These are phyloP conservation scores for Cyphomyrus discorhynchus DNA, from an alignment of 2,113 vertebrate genomes.

Conservation along the genomic window DNA sequence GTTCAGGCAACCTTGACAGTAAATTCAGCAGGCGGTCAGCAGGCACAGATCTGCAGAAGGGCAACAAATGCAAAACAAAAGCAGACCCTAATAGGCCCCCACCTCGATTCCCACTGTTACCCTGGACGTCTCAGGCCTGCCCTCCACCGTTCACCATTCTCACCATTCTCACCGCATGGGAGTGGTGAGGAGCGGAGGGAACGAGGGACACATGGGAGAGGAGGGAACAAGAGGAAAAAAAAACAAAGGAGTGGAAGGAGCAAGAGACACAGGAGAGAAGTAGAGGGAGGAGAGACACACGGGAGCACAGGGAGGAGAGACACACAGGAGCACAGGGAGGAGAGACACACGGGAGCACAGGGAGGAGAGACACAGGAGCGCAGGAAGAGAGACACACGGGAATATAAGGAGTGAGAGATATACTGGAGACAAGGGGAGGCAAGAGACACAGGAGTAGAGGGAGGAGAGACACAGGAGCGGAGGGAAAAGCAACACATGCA, in stretches of 20 bases:
- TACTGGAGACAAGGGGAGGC: too few species aligned
- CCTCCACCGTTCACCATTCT: neutral
- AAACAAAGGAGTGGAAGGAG: neutral
- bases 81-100: neutral
- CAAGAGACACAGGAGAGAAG: neutral
- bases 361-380: neutral
- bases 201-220: neutral
- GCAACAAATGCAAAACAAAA: conserved; percentile 22
- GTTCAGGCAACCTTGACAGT: conserved; percentile 50
- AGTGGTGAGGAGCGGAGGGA: neutral
- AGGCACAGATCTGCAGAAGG: neutral
- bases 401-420: too few species aligned
- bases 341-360: too few species aligned
- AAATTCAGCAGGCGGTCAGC: conserved; percentile 45
- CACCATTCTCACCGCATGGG: neutral
- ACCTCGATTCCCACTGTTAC: neutral
- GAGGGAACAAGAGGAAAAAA: neutral
- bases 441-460: neutral
- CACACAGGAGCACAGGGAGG: too few species aligned
- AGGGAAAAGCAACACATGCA: too few species aligned
- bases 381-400: neutral
- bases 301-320: too few species aligned
- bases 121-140: neutral
- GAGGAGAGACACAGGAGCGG: neutral
- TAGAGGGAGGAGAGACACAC: too few species aligned